Evolutionary conservation across 2,797 vertebrate species (phyloP).

Genomic region (Setipinna tenuifilis): DNA sequence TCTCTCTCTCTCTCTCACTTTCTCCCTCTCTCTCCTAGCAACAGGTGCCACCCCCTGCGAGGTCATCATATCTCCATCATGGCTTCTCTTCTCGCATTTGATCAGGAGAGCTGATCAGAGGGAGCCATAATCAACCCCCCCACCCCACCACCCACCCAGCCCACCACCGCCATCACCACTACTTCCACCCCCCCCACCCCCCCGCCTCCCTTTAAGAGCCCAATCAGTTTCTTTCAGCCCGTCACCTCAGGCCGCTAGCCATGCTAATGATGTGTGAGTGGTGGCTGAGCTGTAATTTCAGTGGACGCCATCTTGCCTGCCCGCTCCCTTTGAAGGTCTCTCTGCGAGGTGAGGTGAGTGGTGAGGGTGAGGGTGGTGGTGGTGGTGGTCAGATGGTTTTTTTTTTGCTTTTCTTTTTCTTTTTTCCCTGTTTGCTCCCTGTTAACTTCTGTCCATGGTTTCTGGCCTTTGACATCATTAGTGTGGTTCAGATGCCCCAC

Average conservation of each 20-base stretch:
- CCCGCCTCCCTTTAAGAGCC: neutral
- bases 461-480: constrained; percentile 55
- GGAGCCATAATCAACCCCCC: neutral
- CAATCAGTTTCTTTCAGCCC: neutral
- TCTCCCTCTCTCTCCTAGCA: too few relatives aligned
- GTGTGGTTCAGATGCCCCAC: constrained; percentile 44
- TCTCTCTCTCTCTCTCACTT: neutral
- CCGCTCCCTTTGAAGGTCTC: constrained; percentile 44
- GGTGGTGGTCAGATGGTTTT: neutral
- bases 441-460: constrained; percentile 15
- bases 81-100: neutral
- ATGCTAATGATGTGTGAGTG: neutral
- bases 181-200: neutral
- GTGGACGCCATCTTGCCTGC: constrained; percentile 26
- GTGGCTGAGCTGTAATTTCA: neutral
- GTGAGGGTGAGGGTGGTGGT: neutral
- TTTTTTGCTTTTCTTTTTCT: neutral
- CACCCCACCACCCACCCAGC: neutral
- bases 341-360: constrained; percentile 27
- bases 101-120: neutral
- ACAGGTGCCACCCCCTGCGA: neutral
- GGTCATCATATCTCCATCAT: neutral
- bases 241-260: neutral
- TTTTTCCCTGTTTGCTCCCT: constrained; percentile 25
- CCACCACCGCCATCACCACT: neutral